Percentiles rank a stretch among this genome's conserved stretches.
phyloP scores from a whole-genome alignment of 2,888 invertebrate species.

The Eremobia ochroleuca region DNA sequence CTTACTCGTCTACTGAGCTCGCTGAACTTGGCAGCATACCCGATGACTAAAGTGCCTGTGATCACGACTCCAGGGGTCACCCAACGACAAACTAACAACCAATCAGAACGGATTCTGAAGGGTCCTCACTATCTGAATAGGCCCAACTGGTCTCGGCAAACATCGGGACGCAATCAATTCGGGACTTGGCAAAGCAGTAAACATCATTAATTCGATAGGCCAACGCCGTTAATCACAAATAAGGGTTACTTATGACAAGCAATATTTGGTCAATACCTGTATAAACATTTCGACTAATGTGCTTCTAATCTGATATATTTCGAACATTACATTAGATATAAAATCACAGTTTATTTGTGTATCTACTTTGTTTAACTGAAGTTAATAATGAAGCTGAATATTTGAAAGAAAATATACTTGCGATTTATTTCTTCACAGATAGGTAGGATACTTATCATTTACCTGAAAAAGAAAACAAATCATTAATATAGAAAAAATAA shows the following conservation, averaged over 20 bases:
- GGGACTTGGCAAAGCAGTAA: constrained; percentile 56
- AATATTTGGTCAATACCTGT: constrained; percentile 9
- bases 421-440: constrained; percentile 1
- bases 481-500: not conserved
- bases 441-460: constrained; percentile 11
- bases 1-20: constrained; percentile 25
- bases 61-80: constrained; percentile 43
- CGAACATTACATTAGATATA: not conserved
- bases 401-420: constrained; percentile 17
- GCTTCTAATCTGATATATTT: constrained; percentile 2
- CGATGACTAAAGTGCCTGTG: constrained; percentile 21
- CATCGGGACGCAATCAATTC: constrained; percentile 71
- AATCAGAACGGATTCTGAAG: constrained; percentile 63
- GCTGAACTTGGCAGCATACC: constrained; percentile 34
- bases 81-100: constrained; percentile 66
- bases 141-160: constrained; percentile 68
- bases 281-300: constrained; percentile 12
- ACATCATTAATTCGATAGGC: constrained; percentile 66
- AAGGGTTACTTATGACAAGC: constrained; percentile 32
- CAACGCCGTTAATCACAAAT: constrained; percentile 41
- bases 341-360: not conserved
- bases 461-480: constrained; percentile 35
- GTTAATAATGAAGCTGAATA: not conserved
- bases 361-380: not conserved
- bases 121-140: constrained; percentile 64